Conservation (phyloP, 2,113 vertebrate genomes). For the Pygoscelis adeliae region DNA sequence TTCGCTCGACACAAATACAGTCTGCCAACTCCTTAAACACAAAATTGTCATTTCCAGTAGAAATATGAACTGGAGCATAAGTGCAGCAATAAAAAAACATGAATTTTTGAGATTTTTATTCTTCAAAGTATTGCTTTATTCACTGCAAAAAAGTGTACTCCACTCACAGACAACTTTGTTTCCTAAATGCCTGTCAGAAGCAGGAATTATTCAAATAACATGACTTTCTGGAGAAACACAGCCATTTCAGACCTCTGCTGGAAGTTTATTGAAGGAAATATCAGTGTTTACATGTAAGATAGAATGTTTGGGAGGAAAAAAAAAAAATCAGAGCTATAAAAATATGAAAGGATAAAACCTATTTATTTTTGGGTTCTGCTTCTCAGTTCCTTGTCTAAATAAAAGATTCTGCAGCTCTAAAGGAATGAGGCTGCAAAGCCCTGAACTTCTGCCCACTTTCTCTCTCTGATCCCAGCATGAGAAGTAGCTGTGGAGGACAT, state of each 20-base stretch:
- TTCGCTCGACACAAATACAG: not conserved
- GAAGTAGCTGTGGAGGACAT: not conserved
- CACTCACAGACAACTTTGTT: not conserved
- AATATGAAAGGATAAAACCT: not conserved
- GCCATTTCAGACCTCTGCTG: not conserved
- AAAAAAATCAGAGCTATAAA: not conserved
- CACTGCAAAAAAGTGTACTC: not conserved
- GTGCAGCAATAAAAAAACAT: not conserved
- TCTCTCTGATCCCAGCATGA: not conserved
- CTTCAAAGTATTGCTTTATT: not conserved
- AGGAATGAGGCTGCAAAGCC: not conserved
- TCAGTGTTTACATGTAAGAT: not conserved
- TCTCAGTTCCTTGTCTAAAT: not conserved
- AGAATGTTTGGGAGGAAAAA: not conserved
- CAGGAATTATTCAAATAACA: not conserved
- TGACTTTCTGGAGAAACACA: not conserved
- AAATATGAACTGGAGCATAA: not conserved
- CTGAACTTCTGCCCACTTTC: not conserved
- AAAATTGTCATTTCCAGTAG: not conserved
- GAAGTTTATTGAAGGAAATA: not conserved
- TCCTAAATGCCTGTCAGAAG: not conserved
- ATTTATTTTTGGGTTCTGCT: not conserved
- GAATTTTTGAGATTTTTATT: not conserved
- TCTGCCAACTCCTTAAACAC: not conserved
- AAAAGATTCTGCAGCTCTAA: not conserved